phyloP scores from a whole-genome alignment of 2,797 vertebrate species.

The Typhlichthys subterraneus region DNA sequence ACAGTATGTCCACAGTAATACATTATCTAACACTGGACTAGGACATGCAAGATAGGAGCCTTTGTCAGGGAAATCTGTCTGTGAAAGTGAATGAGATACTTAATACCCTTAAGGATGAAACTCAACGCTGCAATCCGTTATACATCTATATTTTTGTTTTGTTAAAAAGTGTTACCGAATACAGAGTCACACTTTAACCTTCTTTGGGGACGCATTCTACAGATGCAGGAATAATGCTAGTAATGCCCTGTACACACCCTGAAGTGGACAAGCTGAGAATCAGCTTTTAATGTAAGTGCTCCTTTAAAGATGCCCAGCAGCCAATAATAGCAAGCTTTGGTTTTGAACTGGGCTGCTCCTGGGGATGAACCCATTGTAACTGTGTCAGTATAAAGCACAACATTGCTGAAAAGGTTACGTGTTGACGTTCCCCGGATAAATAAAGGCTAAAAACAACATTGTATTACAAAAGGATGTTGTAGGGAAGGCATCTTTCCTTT shows the following conservation, averaged over 20 bases:
- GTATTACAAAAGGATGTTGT: neutral
- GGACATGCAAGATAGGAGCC: constrained; percentile 18
- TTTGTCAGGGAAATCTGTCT: constrained; percentile 4
- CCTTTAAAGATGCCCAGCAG: constrained; percentile 13
- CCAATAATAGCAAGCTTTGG: constrained; percentile 7
- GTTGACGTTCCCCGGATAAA: constrained; percentile 5
- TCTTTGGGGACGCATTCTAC: too few relatives aligned
- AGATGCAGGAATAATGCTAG: too few relatives aligned
- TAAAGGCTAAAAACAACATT: constrained; percentile 12
- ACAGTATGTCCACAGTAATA: constrained; percentile 11
- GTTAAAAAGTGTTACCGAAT: too few relatives aligned
- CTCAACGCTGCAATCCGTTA: too few relatives aligned
- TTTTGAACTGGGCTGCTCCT: constrained; percentile 5
- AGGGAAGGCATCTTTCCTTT: constrained; percentile 11
- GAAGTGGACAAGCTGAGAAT: too few relatives aligned
- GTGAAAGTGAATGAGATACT: neutral
- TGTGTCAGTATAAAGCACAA: neutral
- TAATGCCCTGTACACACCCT: too few relatives aligned
- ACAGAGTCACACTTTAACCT: too few relatives aligned
- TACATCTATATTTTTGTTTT: too few relatives aligned
- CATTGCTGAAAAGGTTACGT: too few relatives aligned
- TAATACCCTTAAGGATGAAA: neutral
- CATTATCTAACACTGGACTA: constrained; percentile 22
- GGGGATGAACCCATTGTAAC: neutral
- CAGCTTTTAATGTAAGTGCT: constrained; percentile 19